Evolutionary conservation across 1,140 invertebrate genomes (phyloP).

Genomic region (Musca vetustissima): DNA sequence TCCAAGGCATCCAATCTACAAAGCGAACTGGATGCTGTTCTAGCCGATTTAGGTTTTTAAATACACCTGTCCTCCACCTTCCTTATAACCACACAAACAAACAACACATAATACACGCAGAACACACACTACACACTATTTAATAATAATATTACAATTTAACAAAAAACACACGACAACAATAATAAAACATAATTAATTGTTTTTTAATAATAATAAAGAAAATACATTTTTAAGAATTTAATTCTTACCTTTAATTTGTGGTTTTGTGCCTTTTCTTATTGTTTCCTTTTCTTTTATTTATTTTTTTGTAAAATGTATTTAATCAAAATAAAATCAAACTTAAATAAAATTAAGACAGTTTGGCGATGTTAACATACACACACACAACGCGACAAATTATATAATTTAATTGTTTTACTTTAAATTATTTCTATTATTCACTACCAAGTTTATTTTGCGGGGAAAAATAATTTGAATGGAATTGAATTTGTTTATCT

Average conservation of each 20-base stretch:
- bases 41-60: slow-evolving; percentile 53
- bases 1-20: slow-evolving; percentile 74
- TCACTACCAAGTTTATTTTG: background rate
- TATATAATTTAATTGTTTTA: background rate
- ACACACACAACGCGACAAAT: too few species aligned
- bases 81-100: background rate
- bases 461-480: background rate
- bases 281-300: too few species aligned
- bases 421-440: too few species aligned
- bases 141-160: too few species aligned
- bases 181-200: background rate
- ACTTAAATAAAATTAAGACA: background rate
- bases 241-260: slow-evolving; percentile 16
- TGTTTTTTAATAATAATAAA: background rate
- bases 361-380: too few species aligned
- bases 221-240: background rate
- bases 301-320: slow-evolving; percentile 3
- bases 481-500: too few species aligned
- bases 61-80: too few species aligned
- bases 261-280: too few species aligned
- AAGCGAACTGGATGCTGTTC: slow-evolving; percentile 75
- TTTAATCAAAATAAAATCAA: background rate
- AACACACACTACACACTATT: too few species aligned
- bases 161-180: too few species aligned
- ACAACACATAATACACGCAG: background rate